Conservation (phyloP, 2,888 invertebrate species). For the Zaprionus obscuricornis region DNA sequence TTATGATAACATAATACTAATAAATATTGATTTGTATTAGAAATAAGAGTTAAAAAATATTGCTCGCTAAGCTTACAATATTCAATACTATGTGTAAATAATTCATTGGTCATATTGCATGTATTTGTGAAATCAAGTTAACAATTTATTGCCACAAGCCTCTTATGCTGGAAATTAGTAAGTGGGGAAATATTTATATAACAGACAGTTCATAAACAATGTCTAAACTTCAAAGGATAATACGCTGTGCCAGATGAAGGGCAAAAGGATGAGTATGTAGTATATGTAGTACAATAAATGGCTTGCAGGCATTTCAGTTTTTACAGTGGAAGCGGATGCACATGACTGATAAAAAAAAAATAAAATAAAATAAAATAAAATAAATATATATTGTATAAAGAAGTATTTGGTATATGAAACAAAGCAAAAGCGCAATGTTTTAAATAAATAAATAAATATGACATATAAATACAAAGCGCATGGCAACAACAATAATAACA, state of each 20-base stretch:
- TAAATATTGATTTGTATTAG: too few relatives aligned
- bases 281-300: slow-evolving; percentile 23
- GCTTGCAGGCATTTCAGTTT: slow-evolving; percentile 26
- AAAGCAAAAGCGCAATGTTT: slow-evolving; percentile 61
- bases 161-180: slow-evolving; percentile 14
- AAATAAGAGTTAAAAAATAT: too few relatives aligned
- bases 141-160: slow-evolving; percentile 9
- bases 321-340: slow-evolving; percentile 41
- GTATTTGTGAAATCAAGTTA: neutral
- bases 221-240: slow-evolving; percentile 49
- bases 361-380: slow-evolving; percentile 6
- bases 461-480: slow-evolving; percentile 62
- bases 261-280: neutral
- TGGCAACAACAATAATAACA: too few relatives aligned
- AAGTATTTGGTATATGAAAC: too few relatives aligned
- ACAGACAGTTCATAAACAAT: slow-evolving; percentile 36
- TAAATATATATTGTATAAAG: too few relatives aligned
- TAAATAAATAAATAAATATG: slow-evolving; percentile 72
- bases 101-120: neutral
- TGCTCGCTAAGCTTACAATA: too few relatives aligned
- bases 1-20: too few relatives aligned
- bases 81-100: neutral
- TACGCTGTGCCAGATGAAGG: neutral
- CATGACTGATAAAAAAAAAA: slow-evolving; percentile 34
- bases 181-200: slow-evolving; percentile 14